Base-by-base conservation (phyloP, 2,113 vertebrate species). In the Oreochromis tanganicae region DNA sequence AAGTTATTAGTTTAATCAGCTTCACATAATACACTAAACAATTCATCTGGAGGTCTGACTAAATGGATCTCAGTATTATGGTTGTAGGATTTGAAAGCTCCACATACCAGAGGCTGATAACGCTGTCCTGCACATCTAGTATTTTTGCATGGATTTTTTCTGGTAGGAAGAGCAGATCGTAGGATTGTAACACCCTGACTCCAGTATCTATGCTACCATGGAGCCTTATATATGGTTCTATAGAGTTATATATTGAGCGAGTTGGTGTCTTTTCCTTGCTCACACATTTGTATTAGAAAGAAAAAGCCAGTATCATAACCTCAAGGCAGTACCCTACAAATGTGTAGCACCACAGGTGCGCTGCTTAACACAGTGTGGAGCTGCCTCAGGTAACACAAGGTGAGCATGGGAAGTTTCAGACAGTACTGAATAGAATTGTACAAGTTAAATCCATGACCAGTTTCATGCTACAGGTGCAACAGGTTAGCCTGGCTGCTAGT, bases 61-160 rank as follows among this genome's bases (percentile, higher is more conserved):
- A 7, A 66, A 66, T 36, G 61, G 32, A n/a, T 36, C 17, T 66
- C 32, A 66, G 9, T 36, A 12, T 63, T 36, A 63, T 36, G 32
- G 59, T 63, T 63, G 59, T 12, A 63, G 32, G 59, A 61, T 19
- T 29, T 61, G 57, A 61, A 17, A 36, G 32, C 2, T 63, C 9
- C 32, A 36, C 59, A 36, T 7, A 7, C 17, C 32, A 11, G 59
- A 36, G 59, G 59, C 9, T 61, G 29, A 63, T 36, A 36, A 27
- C 0, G 6, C 34, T 38, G 4, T 38, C 10, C 61, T 38, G 6
- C 34, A 68, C 63, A 13, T 0, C 19, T 21, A 41, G 19, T 1
- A 41, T 13, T 68, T 68, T 5, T 41, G 36, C 11, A 0, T 1
- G 0, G n/a, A 24, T 41, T 5, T 38, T 19, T 41, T 8, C 19